phyloP scores from a whole-genome alignment of 1,140 invertebrate species.

The Amphibalanus amphitrite region DNA sequence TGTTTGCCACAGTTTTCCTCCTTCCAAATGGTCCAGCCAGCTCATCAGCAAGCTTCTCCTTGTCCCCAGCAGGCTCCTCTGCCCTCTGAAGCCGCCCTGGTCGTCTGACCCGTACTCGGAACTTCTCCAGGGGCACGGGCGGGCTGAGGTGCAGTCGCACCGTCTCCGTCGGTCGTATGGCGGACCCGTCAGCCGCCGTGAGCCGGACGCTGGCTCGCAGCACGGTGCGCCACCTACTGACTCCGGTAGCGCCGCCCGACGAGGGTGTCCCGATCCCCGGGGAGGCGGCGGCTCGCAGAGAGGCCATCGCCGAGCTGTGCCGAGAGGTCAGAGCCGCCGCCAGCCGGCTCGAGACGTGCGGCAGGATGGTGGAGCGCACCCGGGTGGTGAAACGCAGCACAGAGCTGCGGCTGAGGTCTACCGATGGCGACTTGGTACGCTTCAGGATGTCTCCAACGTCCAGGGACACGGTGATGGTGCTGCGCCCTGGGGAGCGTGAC shows the following conservation, averaged over 20 bases:
- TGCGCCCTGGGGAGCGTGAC: too few relatives aligned
- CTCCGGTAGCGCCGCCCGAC: neutral
- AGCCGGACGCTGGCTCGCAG: neutral
- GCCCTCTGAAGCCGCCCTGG: too few relatives aligned
- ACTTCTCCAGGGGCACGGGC: neutral
- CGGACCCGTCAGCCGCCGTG: neutral
- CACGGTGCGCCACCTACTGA: too few relatives aligned
- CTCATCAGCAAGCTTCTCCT: too few relatives aligned
- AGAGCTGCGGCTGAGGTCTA: too few relatives aligned
- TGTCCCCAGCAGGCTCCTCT: too few relatives aligned
- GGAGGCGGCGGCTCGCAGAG: neutral
- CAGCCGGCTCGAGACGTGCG: neutral
- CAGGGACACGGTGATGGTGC: neutral
- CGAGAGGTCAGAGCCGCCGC: neutral
- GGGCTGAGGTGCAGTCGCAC: neutral
- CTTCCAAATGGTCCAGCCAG: too few relatives aligned
- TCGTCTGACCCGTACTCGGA: neutral
- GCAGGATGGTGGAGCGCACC: neutral
- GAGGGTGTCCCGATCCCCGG: too few relatives aligned
- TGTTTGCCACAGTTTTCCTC: too few relatives aligned
- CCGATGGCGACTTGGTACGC: too few relatives aligned
- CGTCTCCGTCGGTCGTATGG: neutral
- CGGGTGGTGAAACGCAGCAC: neutral
- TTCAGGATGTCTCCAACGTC: neutral
- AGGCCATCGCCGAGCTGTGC: neutral